Evolutionary conservation across 2,113 vertebrate genomes (phyloP).

Genomic region (Thalassarche chlororhynchos): DNA sequence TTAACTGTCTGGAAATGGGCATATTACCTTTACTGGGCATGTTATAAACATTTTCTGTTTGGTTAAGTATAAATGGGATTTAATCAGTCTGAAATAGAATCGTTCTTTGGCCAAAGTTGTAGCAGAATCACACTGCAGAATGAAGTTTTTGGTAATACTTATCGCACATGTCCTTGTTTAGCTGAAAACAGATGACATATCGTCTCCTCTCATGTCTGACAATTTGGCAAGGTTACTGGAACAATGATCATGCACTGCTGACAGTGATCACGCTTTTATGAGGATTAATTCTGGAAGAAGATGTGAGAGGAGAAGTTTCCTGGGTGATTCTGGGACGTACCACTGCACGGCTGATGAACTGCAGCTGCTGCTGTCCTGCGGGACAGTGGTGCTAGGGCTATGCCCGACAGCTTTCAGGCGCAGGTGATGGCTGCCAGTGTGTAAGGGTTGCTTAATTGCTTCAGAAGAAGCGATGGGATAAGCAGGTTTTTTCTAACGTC

Average conservation of each 20-base stretch:
- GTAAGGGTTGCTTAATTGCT: not conserved
- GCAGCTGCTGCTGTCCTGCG: not conserved
- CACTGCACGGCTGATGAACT: not conserved
- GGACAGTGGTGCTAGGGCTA: not conserved
- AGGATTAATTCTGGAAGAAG: not conserved
- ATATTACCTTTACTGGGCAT: not conserved
- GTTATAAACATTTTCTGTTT: not conserved
- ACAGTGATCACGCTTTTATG: not conserved
- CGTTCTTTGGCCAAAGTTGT: not conserved
- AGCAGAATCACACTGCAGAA: not conserved
- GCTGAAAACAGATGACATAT: not conserved
- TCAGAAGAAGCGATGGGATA: not conserved
- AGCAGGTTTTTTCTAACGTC: not conserved
- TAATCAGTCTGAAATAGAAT: not conserved
- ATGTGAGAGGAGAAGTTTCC: not conserved
- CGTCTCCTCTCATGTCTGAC: not conserved
- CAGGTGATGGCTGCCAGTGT: not conserved
- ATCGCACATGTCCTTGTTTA: too few species aligned
- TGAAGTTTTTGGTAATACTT: not conserved
- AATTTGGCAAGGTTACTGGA: not conserved
- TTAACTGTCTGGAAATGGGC: not conserved
- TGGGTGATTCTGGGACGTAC: not conserved
- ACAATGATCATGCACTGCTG: not conserved
- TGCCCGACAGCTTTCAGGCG: not conserved
- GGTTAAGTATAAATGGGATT: not conserved